These are phyloP conservation scores for Drosophila cardini DNA, from an alignment of 1,140 invertebrate genomes.

Conservation along the genomic window DNA sequence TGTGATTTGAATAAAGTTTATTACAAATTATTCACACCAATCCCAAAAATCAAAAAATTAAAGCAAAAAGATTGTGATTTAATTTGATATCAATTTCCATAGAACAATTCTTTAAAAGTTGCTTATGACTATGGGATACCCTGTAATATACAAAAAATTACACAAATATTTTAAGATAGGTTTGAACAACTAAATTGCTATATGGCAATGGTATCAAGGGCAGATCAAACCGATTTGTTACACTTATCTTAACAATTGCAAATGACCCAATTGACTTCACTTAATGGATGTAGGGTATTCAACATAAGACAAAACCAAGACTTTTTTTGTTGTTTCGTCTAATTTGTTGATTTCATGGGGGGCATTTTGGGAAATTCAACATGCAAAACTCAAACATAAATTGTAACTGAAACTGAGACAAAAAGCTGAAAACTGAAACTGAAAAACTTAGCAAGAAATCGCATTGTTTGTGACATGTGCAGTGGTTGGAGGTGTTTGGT, in stretches of 20 bases:
- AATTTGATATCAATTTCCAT: too few species aligned
- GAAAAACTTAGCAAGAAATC: slow-evolving; percentile 23
- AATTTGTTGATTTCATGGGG: slow-evolving; percentile 25
- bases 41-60: too few species aligned
- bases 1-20: too few species aligned
- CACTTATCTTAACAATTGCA: not conserved
- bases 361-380: not conserved
- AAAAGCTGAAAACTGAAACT: slow-evolving; percentile 14
- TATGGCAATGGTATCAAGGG: too few species aligned
- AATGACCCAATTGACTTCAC: not conserved
- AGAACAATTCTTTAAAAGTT: too few species aligned
- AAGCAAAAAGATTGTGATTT: too few species aligned
- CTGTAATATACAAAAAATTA: too few species aligned
- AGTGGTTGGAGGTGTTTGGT: not conserved
- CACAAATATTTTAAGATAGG: too few species aligned
- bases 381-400: slow-evolving; percentile 20
- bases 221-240: not conserved
- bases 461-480: slow-evolving; percentile 28
- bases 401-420: slow-evolving; percentile 12
- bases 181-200: too few species aligned
- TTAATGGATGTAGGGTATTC: not conserved
- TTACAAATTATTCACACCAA: too few species aligned
- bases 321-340: not conserved
- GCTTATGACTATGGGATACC: too few species aligned
- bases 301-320: not conserved